Evolutionary conservation across 2,113 vertebrate genomes (phyloP).

Genomic region (Lucifuga dentata): DNA sequence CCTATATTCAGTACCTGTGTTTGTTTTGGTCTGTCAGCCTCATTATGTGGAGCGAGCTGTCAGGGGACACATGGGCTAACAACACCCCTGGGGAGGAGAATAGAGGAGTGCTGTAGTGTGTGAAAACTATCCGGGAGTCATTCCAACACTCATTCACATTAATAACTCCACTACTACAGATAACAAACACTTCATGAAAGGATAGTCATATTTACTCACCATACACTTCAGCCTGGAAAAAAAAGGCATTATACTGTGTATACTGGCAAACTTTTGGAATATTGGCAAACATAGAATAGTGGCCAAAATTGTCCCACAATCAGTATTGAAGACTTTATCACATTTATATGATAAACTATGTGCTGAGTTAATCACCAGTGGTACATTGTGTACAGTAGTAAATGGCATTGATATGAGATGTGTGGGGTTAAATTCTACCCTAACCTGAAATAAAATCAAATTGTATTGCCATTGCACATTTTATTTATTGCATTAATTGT

Average conservation of each 20-base stretch:
- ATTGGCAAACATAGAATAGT: slow-evolving; percentile 33
- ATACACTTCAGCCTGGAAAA: slow-evolving; percentile 39
- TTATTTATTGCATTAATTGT: no score
- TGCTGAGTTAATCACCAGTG: slow-evolving; percentile 17
- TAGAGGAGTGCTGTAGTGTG: slow-evolving; percentile 45
- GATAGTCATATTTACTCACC: slow-evolving; percentile 58
- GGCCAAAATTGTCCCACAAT: slow-evolving; percentile 4
- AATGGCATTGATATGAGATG: no score
- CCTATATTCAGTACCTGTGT: slow-evolving; percentile 57
- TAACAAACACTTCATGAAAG: slow-evolving; percentile 58
- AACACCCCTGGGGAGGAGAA: slow-evolving; percentile 59
- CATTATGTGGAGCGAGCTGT: slow-evolving; percentile 70
- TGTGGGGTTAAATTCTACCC: no score
- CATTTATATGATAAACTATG: slow-evolving; percentile 16
- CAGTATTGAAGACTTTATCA: slow-evolving; percentile 28
- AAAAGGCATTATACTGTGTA: slow-evolving; percentile 29
- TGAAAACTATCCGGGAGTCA: slow-evolving; percentile 69
- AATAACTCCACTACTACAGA: slow-evolving; percentile 62
- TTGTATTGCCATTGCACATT: no score
- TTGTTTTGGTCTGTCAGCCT: slow-evolving; percentile 76
- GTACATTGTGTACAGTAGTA: slow-evolving; percentile 6
- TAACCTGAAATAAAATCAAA: no score
- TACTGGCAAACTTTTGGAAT: slow-evolving; percentile 51
- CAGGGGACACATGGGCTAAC: slow-evolving; percentile 69
- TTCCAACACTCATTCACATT: slow-evolving; percentile 70